Conservation (phyloP, 2,113 vertebrate genomes). For the Aspidoscelis tigris region DNA sequence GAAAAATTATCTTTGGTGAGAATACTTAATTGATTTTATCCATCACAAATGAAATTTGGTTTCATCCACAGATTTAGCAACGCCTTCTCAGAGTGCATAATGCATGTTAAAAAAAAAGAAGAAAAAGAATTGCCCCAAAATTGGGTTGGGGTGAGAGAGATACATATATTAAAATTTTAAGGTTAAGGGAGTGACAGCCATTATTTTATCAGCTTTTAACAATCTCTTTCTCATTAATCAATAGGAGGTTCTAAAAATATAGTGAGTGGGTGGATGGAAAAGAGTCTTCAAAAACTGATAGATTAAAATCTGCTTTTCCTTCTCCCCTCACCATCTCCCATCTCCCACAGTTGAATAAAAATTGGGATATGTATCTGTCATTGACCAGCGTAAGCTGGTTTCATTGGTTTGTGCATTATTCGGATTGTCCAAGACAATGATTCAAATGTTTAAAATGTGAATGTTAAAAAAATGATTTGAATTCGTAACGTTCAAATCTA, state of each 20-base stretch:
- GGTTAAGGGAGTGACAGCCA: not conserved
- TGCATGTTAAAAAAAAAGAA: conserved; percentile 15
- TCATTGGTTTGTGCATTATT: not conserved
- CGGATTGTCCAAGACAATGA: not conserved
- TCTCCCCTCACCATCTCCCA: not conserved
- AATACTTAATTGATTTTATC: conserved; percentile 51
- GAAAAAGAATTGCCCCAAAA: not conserved
- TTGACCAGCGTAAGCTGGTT: not conserved
- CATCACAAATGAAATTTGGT: conserved; percentile 36
- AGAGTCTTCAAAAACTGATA: not conserved
- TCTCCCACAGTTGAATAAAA: not conserved
- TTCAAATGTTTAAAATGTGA: not conserved
- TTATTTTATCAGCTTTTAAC: conserved; percentile 5
- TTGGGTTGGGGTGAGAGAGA: not conserved
- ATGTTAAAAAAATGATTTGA: too few relatives aligned
- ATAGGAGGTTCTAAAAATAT: conserved; percentile 2
- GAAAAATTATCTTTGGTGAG: conserved; percentile 37
- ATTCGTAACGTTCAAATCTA: too few relatives aligned
- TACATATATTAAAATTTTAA: not conserved
- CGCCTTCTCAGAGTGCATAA: conserved; percentile 45
- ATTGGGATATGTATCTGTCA: not conserved
- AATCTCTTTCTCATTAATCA: not conserved
- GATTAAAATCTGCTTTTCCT: not conserved
- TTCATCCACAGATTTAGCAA: conserved; percentile 7
- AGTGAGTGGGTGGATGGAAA: not conserved